A percentile compares a stretch with the other conserved stretches of the same genome.
Evolutionary conservation across 2,113 vertebrate genomes (phyloP).

Genomic region (Ardeotis arabs): DNA sequence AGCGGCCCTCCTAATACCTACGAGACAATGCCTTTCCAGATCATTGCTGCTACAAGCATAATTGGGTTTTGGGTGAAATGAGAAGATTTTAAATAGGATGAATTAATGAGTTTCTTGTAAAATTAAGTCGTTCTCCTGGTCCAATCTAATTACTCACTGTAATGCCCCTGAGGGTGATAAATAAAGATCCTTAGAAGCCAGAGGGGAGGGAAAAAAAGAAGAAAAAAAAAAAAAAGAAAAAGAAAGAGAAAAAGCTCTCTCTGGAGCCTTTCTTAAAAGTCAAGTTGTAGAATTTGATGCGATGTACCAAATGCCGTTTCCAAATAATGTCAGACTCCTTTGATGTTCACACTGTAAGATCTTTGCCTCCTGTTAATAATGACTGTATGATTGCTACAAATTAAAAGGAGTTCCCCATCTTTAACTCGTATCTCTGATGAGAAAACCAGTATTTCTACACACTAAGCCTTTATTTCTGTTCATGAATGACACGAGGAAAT

Average conservation of each 20-base stretch:
- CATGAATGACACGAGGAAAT: neutral
- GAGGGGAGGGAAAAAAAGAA: neutral
- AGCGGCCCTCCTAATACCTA: neutral
- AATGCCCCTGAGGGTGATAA: conserved; percentile 35
- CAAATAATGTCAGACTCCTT: conserved; percentile 16
- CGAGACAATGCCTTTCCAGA: conserved; percentile 43
- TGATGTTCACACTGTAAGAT: neutral
- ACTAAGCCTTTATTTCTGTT: neutral
- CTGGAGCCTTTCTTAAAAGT: conserved; percentile 27
- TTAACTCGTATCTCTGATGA: neutral
- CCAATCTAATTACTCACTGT: conserved; percentile 56
- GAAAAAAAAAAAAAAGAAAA: too few species aligned
- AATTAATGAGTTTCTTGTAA: conserved; percentile 74
- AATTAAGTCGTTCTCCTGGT: conserved; percentile 75
- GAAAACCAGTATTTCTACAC: neutral
- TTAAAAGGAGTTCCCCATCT: neutral
- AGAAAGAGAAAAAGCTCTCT: neutral
- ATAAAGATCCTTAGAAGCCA: conserved; percentile 41
- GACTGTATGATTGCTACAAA: neutral
- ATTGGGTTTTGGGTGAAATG: conserved; percentile 63
- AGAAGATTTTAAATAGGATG: conserved; percentile 71
- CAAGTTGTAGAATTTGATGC: conserved; percentile 18
- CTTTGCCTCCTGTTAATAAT: neutral
- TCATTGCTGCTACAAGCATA: conserved; percentile 53
- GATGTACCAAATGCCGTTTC: conserved; percentile 8